Conservation (phyloP, 1,140 invertebrate species). For the Sycobia sp. region DNA sequence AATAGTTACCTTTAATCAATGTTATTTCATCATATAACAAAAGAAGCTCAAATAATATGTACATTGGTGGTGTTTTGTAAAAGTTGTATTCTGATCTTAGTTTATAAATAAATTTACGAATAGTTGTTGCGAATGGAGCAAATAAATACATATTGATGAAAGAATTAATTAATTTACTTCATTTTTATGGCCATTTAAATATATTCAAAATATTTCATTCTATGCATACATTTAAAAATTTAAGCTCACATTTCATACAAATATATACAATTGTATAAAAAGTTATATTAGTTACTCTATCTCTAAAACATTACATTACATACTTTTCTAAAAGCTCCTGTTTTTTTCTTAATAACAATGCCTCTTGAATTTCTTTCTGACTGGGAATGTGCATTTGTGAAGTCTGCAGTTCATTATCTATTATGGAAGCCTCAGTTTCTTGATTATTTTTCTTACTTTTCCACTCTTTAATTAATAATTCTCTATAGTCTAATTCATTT, state of each 20-base stretch:
- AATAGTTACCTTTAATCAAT: conserved; percentile 57
- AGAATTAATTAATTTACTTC: conserved; percentile 4
- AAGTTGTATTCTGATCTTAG: conserved; percentile 57
- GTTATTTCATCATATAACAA: conserved; percentile 58
- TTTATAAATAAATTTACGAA: conserved; percentile 54
- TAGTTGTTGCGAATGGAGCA: conserved; percentile 47
- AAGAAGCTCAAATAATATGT: conserved; percentile 53
- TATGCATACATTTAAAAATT: neutral
- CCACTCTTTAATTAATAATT: conserved; percentile 70
- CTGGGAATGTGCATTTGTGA: conserved; percentile 85
- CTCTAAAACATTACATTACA: conserved; percentile 46
- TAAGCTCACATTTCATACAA: neutral
- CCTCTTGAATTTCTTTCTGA: conserved; percentile 89
- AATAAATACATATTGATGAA: conserved; percentile 31
- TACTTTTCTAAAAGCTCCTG: conserved; percentile 84
- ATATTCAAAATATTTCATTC: neutral
- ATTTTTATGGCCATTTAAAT: neutral
- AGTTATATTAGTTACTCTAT: neutral
- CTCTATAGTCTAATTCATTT: conserved; percentile 74
- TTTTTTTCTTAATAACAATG: conserved; percentile 85
- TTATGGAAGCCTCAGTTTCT: conserved; percentile 51
- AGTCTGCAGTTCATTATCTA: conserved; percentile 60
- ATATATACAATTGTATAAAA: conserved; percentile 1
- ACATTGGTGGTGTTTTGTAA: conserved; percentile 62
- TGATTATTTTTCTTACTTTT: conserved; percentile 61